Evolutionary conservation across 1,140 invertebrate genomes (phyloP), one percentile per base, ranked within the genome.

Genomic region (Aphaenogaster ashmeadi): DNA sequence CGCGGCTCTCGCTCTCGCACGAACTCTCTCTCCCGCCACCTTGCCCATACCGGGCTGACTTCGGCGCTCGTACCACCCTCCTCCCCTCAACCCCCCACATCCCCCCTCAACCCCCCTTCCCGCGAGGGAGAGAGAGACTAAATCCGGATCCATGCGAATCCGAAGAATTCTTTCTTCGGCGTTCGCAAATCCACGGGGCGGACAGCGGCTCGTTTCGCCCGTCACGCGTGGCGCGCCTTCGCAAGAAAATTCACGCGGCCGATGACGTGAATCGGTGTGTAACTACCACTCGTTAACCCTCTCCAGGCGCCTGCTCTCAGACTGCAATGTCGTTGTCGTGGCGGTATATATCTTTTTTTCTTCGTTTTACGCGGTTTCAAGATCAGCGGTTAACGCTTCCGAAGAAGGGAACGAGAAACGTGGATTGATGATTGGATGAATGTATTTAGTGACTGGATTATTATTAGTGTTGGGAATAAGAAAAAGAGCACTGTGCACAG

Each of bases 91-190:
- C 52, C 44, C 52, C 9, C 33, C 13, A 27, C 18, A 9, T 47
- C 36, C 36, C 11, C 56, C 66, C 38, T n/a, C 56, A 41, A 27
- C 27, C 27, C 75, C 44, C 74, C 60, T 47, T 21, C 50, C 56
- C 56, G 58, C 62, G n/a, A 67, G 67, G 13, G 44, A 56, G 36
- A 54, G 11, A 72, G 15, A 84, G 81, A 90, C 88, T 90, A 90
- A 90, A 90, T 90, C 89, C 77, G 89, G 86, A 89, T 87, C 80
- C 83, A 77, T 58, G 71, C 56, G 77, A 75, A 80, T 75, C 85
- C 56, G 72, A 84, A 36, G 67, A 87, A 87, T 90, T 90, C 75
- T 81, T 79, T 67, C 64, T 62, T 18, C 50, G 78, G n/a, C 77
- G 44, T 71, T n/a, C 56, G 67, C 88, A 77, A 89, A 72, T 90